Conservation (phyloP, 2,113 vertebrate species). For the Microcebus murinus region DNA sequence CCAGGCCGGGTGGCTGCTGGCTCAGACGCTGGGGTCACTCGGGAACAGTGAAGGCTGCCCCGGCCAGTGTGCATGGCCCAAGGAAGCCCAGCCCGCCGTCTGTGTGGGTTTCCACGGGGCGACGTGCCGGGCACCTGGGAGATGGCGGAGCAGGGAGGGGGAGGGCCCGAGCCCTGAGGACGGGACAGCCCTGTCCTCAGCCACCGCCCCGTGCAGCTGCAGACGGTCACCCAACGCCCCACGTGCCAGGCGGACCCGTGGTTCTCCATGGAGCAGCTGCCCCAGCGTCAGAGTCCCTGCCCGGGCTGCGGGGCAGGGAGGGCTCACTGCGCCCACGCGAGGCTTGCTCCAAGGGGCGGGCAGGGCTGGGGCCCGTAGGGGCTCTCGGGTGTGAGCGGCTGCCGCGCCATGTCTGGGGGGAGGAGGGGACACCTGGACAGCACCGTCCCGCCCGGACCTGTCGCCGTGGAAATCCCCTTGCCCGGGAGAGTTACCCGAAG, state of each 20-base stretch:
- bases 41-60: fast-evolving
- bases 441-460: fast-evolving
- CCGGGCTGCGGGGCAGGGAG: fast-evolving
- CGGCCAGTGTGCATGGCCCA: neutral
- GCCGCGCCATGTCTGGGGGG: fast-evolving
- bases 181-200: too few relatives aligned
- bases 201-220: too few relatives aligned
- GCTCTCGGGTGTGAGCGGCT: neutral
- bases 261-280: fast-evolving
- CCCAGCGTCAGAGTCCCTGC: fast-evolving
- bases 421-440: fast-evolving
- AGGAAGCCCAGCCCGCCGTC: neutral
- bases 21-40: neutral
- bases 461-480: too few relatives aligned
- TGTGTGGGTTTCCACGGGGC: neutral
- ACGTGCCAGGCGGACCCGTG: neutral
- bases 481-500: neutral
- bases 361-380: too few relatives aligned
- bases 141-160: too few relatives aligned
- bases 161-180: too few relatives aligned
- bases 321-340: too few relatives aligned
- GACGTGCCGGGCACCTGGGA: too few relatives aligned
- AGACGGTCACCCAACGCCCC: too few relatives aligned
- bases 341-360: too few relatives aligned
- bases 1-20: neutral